Evolutionary conservation across 53 echinoderm and acorn worm genomes (phyloP), one percentile per base, ranked within the genome.

Genomic region (Henricia sp.): DNA sequence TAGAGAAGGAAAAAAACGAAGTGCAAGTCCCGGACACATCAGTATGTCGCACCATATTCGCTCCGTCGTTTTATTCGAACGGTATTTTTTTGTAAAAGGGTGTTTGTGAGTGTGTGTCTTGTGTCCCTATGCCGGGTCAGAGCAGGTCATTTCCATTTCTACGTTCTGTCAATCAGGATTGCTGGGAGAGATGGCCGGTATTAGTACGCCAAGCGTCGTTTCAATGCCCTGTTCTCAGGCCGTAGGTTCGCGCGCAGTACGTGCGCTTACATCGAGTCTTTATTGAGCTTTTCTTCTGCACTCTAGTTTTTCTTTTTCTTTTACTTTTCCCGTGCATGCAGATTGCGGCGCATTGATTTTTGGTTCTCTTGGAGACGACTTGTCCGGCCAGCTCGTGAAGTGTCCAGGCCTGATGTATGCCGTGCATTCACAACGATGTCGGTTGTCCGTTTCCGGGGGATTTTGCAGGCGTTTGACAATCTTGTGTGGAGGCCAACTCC

Each of bases 91-190:
- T 56, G 29, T 40, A n/a, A n/a, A n/a, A n/a, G n/a, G n/a, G 37
- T 28, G 38, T 77, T 58, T 64, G 80, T 62, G 32, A 63, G 62
- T 29, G 14, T 80, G 51, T 53, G 35, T 80, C 80, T 20, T 64
- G 64, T 64, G 80, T 64, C 64, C 62, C 20, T 20, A 43, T 44
- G 40, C 8, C 42, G 62, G 80, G 80, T 80, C 80, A 80, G 62
- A 2, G 19, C 48, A 80, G 80, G 80, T 80, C 80, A 80, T 80
- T 80, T n/a, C 63, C 80, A 80, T 80, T 80, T 48, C 63, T 57
- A 80, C 63, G 44, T 63, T 80, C 80, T 80, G 80, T 80, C 80
- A 80, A 80, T 80, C 80, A 80, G 21, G 80, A 57, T 62, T 27
- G 62, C 63, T 34, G 48, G 29, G 30, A 59, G 60, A 59, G n/a